These are phyloP conservation scores for Rhinichthys osculus DNA, from an alignment of 2,797 vertebrate species.

Conservation along the genomic window DNA sequence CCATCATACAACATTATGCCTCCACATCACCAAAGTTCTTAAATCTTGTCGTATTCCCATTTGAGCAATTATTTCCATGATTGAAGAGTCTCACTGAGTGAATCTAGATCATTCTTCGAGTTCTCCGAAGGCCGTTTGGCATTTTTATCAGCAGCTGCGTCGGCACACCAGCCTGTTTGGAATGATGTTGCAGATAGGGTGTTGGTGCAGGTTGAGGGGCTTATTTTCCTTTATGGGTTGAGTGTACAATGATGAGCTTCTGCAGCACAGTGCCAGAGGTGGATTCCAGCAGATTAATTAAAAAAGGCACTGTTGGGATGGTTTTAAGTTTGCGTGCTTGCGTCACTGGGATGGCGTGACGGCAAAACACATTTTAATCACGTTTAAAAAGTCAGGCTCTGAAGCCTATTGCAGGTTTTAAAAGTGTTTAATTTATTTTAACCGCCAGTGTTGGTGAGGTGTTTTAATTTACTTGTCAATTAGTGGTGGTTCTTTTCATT, in stretches of 20 bases:
- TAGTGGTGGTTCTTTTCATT: slow-evolving; percentile 78
- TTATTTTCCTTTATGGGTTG: slow-evolving; percentile 38
- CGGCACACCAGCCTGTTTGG: slow-evolving; percentile 14
- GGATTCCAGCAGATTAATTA: slow-evolving; percentile 68
- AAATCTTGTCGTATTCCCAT: neutral
- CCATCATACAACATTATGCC: neutral
- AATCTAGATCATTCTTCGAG: slow-evolving; percentile 32
- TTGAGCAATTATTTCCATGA: slow-evolving; percentile 54
- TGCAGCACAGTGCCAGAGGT: slow-evolving; percentile 27
- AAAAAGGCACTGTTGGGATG: slow-evolving; percentile 65
- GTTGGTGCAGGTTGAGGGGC: slow-evolving; percentile 10
- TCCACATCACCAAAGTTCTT: slow-evolving; percentile 3
- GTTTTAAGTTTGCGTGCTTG: slow-evolving; percentile 63
- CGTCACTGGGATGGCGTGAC: slow-evolving; percentile 56
- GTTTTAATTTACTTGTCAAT: slow-evolving; percentile 83
- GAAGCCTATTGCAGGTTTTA: slow-evolving; percentile 70
- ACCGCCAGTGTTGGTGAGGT: slow-evolving; percentile 73
- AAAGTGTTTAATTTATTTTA: slow-evolving; percentile 72
- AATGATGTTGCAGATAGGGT: slow-evolving; percentile 7
- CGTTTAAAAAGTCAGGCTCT: slow-evolving; percentile 71
- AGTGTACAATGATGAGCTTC: slow-evolving; percentile 39
- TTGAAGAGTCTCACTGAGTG: slow-evolving; percentile 29
- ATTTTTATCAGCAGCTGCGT: slow-evolving; percentile 1
- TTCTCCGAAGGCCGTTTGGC: slow-evolving; percentile 24
- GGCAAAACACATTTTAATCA: slow-evolving; percentile 74